Base-by-base conservation (phyloP, 2,888 invertebrate genomes). In the Syrista parreyssii region DNA sequence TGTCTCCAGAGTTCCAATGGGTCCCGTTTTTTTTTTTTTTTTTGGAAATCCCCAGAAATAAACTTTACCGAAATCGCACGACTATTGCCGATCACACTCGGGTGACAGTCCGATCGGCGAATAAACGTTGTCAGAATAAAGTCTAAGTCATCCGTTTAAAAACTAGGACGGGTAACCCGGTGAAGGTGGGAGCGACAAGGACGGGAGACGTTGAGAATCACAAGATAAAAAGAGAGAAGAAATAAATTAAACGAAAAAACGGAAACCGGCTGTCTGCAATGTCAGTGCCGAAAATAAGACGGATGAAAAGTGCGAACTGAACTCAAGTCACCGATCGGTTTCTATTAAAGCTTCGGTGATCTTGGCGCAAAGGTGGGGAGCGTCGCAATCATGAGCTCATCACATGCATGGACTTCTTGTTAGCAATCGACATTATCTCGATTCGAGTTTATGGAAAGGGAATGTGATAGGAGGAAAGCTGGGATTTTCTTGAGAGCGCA, bases 371-470 rank as follows among this genome's bases (percentile, higher is more conserved):
- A 73, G 36, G 72, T 73, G 74, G 76, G 71, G 73, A 55, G 55
- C 23, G 2, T 71, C 32, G 15, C 23, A 78, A 75, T 81, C 81
- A 82, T 78, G 81, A 75, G 79, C 40, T 40, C 55, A 74, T 75
- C 77, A 76, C 83, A 80, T 84, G 82, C 77, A 79, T 76, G 81
- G 78, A 79, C 75, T 78, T 82, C 79, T 73, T 80, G 79, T 83
- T 83, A 79, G 78, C 79, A 79, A 82, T 81, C 40, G 75, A 79
- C 75, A 73, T 40, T 81, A 81, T 81, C 79, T 76, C 74, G 31
- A 33, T 15, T 71, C 23, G 23, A 33, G 31, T 4, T 0, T 71
- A 71, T 71, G 33, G 55, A 55, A 55, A 23, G 55, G 55, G 55
- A 55, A 55, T 55, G 23, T 55, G 55, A 55, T 55, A 55, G 23